A percentile compares a stretch with the other conserved stretches of the same genome.
Conservation (phyloP, 2,797 vertebrate species). For the Falco novaeseelandiae region DNA sequence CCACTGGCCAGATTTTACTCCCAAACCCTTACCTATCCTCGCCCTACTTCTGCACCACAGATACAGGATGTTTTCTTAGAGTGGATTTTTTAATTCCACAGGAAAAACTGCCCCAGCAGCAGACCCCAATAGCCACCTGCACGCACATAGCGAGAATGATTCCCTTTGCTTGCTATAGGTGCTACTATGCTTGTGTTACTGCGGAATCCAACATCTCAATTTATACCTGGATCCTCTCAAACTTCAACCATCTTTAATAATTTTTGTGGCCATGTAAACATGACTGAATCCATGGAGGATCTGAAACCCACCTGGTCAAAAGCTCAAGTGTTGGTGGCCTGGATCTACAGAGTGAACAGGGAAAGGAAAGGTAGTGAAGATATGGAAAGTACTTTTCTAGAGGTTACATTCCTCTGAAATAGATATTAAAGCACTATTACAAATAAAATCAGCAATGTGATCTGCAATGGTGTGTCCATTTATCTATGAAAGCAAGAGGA, state of each 20-base stretch:
- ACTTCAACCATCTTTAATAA: background rate
- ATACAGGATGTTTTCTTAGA: background rate
- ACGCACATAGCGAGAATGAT: background rate
- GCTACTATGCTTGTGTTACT: background rate
- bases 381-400: constrained; percentile 39
- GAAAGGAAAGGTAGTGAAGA: constrained; percentile 36
- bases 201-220: background rate
- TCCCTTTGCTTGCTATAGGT: background rate
- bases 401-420: constrained; percentile 58
- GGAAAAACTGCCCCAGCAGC: background rate
- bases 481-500: constrained; percentile 20
- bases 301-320: background rate
- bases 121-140: background rate
- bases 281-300: background rate
- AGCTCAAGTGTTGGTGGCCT: constrained; percentile 15
- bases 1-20: background rate
- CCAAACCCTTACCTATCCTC: background rate
- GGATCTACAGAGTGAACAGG: background rate
- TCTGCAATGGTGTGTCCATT: background rate
- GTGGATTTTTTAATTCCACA: background rate
- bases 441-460: constrained; percentile 47
- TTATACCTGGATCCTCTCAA: background rate
- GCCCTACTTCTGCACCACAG: background rate
- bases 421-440: constrained; percentile 57
- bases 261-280: background rate